Base-by-base conservation (phyloP, 1,140 invertebrate genomes). In the Heliothis virescens region DNA sequence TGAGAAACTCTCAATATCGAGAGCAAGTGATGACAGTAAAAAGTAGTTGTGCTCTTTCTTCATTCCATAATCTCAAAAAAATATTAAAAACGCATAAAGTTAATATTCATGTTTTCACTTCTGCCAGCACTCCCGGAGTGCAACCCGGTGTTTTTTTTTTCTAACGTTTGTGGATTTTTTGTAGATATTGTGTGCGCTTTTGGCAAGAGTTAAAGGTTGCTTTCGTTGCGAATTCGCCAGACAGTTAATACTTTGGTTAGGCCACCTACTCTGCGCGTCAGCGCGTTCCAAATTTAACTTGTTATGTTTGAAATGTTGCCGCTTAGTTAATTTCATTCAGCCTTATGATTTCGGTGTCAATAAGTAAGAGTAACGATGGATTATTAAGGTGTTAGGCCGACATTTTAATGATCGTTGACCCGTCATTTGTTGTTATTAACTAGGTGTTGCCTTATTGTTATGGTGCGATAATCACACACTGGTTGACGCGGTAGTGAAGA, bases 251-350 rank as follows among this genome's bases (percentile, higher is more conserved):
- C 79, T 80, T 79, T 80, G 83, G 83, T 81, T 80, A 79, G 84
- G 81, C 89, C 87, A 86, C 86, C 86, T 86, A 89, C 85, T 85
- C 81, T 50, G 62, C 69, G 83, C 86, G 83, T 90, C 85, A 90
- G 74, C 84, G 57, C 78, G 86, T 80, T 89, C 90, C 89, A 90
- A 89, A 90, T 90, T 91, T 91, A 91, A 86, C 82, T 62, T 79
- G 81, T 89, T 86, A 82, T 87, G 82, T 85, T 74, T 89, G 85
- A 93, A 87, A 87, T 91, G 91, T 89, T 82, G 82, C 83, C 65
- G 71, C 65, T 67, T 87, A 86, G 88, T 90, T 91, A 90, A 82
- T 80, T 87, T 83, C 86, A 90, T 89, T 89, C 85, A 88, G 84
- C 67, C 82, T 53, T 34, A 67, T 55, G 48, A 53, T 62, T 77